Percentiles rank a stretch among this genome's conserved stretches.
These are phyloP conservation scores for Crotophaga sulcirostris DNA, from an alignment of 2,113 vertebrate genomes.

Conservation along the genomic window DNA sequence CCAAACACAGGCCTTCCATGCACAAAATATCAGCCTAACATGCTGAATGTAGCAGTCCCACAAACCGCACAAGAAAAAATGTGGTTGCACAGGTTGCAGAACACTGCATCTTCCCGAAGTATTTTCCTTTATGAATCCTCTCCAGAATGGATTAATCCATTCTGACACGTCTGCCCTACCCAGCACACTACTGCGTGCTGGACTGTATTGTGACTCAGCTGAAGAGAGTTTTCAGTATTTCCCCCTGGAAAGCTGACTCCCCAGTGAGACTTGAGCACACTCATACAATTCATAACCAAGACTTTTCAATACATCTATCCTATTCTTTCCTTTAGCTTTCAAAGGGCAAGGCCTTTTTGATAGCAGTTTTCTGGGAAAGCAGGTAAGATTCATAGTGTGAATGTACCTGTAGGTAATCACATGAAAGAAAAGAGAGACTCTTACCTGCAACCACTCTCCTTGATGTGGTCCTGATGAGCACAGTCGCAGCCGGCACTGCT, in stretches of 20 bases:
- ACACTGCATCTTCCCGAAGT: neutral
- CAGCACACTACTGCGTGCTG: fast-evolving
- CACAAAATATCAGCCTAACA: neutral
- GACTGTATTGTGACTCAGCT: neutral
- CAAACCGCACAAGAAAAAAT: neutral
- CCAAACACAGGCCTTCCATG: neutral
- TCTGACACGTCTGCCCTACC: neutral
- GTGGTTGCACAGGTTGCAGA: neutral
- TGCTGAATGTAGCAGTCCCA: neutral
- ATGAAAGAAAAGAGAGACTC: neutral
- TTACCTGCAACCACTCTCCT: neutral
- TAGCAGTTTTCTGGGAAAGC: neutral
- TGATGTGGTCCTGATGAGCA: neutral
- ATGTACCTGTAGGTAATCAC: neutral
- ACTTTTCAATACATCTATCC: neutral
- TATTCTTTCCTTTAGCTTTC: neutral
- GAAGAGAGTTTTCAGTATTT: neutral
- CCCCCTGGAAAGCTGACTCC: neutral
- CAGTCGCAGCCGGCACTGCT: neutral
- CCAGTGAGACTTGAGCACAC: neutral
- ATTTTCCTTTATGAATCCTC: neutral
- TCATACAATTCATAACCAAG: neutral
- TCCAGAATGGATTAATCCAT: neutral
- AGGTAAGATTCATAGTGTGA: neutral
- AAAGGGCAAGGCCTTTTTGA: neutral